Base-by-base conservation (phyloP, 2,113 vertebrate genomes). In the Anas platyrhynchos region DNA sequence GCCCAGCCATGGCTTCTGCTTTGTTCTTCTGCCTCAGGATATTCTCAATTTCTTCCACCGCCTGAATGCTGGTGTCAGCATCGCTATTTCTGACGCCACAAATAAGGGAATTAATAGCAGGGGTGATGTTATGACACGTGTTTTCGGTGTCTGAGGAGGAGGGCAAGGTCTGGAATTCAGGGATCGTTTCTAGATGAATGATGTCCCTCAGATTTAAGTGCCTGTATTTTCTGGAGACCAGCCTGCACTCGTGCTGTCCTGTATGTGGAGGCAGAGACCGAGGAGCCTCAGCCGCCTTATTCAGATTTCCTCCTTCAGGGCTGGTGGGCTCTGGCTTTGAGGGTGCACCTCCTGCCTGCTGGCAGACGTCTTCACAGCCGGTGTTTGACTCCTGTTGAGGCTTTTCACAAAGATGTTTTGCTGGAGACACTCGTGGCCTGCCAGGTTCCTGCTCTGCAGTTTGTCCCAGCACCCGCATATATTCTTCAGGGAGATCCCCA, bases 51-150 rank as follows among this genome's bases (percentile, higher is more conserved):
- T 99, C 98, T 46, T 97, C 97, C 86, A 98, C 95, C 16, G 97
- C 98, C 83, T 98, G 98, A 69, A 98, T 98, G 94, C 98, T 98
- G 91, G 98, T 98, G 94, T 98, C 98, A 34, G 98, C 98, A 96
- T 99, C 98, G 8, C 97, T 97, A 8, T 98, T 98, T 34, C 98
- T 98, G 66, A 99, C 97, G 84, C 96, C 98, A 55, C 98, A 98
- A 96, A 98, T 98, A 71, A 98, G 97, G 69, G 98, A 98, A 93
- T 98, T 98, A 96, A 98, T 98, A 77, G 98, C 98, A 93, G 97
- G 98, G 36, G 98, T 96, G 3, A 97, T 97, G 83, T 97, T 98
- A 94, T 98, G 98, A 96, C 98, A 98, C 27, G 98, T 96, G 89
- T 98, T 97, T 27, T 98, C 98, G 56, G 97, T 98, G 85, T 98